Evolutionary conservation across 2,888 invertebrate genomes (phyloP), one percentile per base, ranked within the genome.

Genomic region (Maniola hyperantus): DNA sequence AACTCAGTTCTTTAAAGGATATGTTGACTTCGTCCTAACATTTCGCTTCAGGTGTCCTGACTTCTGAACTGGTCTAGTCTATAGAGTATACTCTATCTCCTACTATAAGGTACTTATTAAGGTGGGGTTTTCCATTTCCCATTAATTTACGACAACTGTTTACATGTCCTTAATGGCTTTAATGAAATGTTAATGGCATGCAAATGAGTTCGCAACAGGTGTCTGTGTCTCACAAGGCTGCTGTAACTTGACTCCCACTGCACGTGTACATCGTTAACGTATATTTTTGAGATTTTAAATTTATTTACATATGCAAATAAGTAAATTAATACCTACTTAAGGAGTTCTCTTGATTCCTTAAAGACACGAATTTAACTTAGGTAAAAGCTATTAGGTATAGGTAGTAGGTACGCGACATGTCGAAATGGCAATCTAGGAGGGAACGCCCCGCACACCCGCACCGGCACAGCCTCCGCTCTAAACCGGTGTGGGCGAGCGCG

Each of bases 161-260:
- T 42, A 63, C 44, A n/a, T 44, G n/a, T n/a, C 50, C 34, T 36
- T 42, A 20, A 2, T 48, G 15, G 18, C 42, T n/a, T 33, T 33
- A 36, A 50, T 42, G 39, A 58, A 65, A 65, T 65, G 53, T 61
- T 58, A 65, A 65, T 62, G 58, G 64, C 53, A 68, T 66, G 70
- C 64, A 58, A 66, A 65, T 70, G 39, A 61, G 42, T 58, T 66
- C 70, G 70, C 71, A 78, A 73, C 88, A 88, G 86, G 85, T 88
- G 87, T 79, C 71, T 74, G 77, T 65, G 75, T 77, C 77, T 67
- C 75, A 71, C 73, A 67, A 75, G 63, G 71, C 61, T 69, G 76
- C 76, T 80, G 86, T 83, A 86, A 89, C 79, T 72, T 76, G 79
- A 89, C 71, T 76, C 83, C 74, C 66, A 69, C 46, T 79, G 75